These are phyloP conservation scores for Boleophthalmus pectinirostris DNA, from an alignment of 2,113 vertebrate species.

Conservation along the genomic window DNA sequence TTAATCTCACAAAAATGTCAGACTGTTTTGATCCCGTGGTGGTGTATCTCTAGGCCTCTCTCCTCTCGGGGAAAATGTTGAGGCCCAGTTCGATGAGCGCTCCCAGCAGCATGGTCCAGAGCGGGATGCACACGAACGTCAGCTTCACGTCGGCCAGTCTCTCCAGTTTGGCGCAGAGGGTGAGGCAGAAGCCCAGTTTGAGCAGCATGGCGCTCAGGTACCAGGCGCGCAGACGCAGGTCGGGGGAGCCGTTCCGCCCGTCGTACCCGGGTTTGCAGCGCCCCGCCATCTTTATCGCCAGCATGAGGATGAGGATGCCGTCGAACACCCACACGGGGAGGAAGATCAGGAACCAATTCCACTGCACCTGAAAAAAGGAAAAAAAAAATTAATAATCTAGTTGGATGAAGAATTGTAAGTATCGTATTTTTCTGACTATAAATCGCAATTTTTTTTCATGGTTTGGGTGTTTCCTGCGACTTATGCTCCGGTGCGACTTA, in stretches of 20 bases:
- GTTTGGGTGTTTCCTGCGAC: too few species aligned
- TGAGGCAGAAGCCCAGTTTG: constrained; percentile 90
- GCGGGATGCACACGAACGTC: constrained; percentile 87
- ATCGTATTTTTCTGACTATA: too few species aligned
- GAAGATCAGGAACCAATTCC: constrained; percentile 98
- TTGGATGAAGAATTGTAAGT: too few species aligned
- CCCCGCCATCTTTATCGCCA: constrained; percentile 91
- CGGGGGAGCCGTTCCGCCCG: constrained; percentile 86
- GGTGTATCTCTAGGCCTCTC: constrained; percentile 47
- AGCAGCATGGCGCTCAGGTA: constrained; percentile 90
- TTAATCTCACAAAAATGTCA: too few species aligned
- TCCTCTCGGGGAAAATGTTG: constrained; percentile 85
- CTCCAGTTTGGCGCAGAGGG: constrained; percentile 89
- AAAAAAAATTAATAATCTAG: background rate
- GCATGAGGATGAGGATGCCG: constrained; percentile 90
- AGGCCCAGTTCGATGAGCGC: constrained; percentile 88
- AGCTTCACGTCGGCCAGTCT: constrained; percentile 83
- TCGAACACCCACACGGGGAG: constrained; percentile 96
- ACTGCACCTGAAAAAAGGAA: constrained; percentile 74
- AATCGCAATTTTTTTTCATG: too few species aligned
- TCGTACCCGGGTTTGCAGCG: constrained; percentile 90
- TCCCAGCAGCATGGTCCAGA: constrained; percentile 89
- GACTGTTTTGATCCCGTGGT: too few species aligned
- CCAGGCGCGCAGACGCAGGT: constrained; percentile 89
- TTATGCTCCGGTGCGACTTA: too few species aligned